phyloP scores from a whole-genome alignment of 2,888 invertebrate genomes.

The Synanthedon andrenaeformis region DNA sequence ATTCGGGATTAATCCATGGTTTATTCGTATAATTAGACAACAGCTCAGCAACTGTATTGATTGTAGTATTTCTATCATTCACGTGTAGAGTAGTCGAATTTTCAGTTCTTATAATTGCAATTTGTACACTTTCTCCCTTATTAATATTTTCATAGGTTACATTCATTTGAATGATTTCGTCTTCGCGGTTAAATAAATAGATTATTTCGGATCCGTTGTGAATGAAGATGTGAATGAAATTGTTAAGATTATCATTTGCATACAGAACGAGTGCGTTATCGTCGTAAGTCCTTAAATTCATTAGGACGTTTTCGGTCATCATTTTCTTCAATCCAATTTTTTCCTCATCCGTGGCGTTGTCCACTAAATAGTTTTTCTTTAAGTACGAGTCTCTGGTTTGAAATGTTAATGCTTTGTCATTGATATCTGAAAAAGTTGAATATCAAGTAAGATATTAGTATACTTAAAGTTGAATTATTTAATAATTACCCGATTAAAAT shows the following conservation, averaged over 20 bases:
- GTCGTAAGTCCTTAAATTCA: constrained; percentile 91
- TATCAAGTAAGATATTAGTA: neutral
- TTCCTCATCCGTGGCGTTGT: constrained; percentile 73
- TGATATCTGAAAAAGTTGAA: constrained; percentile 77
- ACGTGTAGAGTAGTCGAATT: constrained; percentile 84
- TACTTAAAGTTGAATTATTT: neutral
- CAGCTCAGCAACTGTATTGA: constrained; percentile 76
- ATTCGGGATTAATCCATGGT: constrained; percentile 87
- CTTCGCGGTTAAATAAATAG: constrained; percentile 85
- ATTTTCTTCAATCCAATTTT: constrained; percentile 77
- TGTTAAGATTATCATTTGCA: constrained; percentile 92
- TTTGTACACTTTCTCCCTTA: constrained; percentile 86
- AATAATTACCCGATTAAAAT: too few species aligned
- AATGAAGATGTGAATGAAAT: constrained; percentile 91
- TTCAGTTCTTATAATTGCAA: constrained; percentile 83
- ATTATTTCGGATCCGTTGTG: constrained; percentile 83
- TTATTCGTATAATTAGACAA: constrained; percentile 84
- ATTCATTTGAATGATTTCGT: constrained; percentile 83
- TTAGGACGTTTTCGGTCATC: constrained; percentile 83
- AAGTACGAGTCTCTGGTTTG: constrained; percentile 83
- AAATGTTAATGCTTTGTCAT: constrained; percentile 89
- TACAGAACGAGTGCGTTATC: constrained; percentile 85
- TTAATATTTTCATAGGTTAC: constrained; percentile 81
- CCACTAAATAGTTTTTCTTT: constrained; percentile 83
- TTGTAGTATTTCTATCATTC: constrained; percentile 79